Percentiles rank a stretch among this genome's conserved stretches.
These are phyloP conservation scores for Hypotaenidia okinawae DNA, from an alignment of 2,797 vertebrate species.

Conservation along the genomic window DNA sequence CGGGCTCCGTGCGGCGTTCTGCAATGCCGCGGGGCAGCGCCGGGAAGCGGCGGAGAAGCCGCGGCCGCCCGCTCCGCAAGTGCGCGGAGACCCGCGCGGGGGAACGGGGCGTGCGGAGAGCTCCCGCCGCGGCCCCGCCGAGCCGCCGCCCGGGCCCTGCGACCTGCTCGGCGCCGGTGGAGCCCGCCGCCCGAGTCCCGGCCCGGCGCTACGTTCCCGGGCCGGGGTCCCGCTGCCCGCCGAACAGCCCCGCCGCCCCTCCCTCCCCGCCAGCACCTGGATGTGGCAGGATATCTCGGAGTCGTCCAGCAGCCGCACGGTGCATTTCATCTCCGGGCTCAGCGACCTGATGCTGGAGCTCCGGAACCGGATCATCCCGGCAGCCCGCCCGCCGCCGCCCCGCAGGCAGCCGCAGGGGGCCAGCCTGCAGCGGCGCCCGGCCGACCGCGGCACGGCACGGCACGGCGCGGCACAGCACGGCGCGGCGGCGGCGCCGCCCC, in stretches of 20 bases:
- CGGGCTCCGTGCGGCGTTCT: neutral
- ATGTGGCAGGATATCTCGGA: constrained; percentile 94
- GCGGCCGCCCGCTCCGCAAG: neutral
- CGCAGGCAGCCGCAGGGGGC: constrained; percentile 75
- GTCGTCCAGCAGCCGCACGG: constrained; percentile 93
- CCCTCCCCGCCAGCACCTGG: constrained; percentile 82
- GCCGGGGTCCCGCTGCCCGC: neutral
- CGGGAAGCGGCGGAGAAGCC: neutral
- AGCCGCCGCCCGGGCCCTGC: neutral
- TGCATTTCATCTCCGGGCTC: constrained; percentile 92
- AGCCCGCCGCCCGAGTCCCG: neutral
- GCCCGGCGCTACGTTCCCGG: neutral
- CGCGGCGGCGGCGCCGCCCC: neutral
- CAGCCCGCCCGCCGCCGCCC: constrained; percentile 74
- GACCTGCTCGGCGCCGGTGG: no score
- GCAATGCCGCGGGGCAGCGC: neutral
- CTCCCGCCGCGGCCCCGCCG: neutral
- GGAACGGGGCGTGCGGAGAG: neutral
- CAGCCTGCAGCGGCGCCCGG: constrained; percentile 75
- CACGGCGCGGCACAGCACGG: neutral
- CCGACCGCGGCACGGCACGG: neutral
- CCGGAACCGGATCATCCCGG: constrained; percentile 96
- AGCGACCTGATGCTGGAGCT: constrained; percentile 94
- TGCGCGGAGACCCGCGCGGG: neutral
- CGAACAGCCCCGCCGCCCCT: neutral